Base-by-base conservation (phyloP, 2,797 vertebrate species). In the Calcarius lapponicus region DNA sequence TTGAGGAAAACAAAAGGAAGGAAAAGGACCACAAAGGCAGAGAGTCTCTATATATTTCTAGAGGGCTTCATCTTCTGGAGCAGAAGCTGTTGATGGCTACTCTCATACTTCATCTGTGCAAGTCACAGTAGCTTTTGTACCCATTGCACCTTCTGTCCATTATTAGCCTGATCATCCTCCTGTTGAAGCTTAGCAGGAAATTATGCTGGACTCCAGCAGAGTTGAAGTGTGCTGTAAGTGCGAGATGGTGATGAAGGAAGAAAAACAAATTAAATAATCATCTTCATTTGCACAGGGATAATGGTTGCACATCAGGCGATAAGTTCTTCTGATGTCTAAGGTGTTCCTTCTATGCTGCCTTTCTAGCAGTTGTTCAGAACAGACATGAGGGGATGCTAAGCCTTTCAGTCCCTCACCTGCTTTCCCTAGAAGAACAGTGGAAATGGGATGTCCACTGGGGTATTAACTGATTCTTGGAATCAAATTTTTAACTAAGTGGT, bases 221-320 rank as follows among this genome's bases (percentile, higher is more conserved):
- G 17, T 29, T 69, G 31, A 57, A 32, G 4, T 69, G 34, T 43
- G 25, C 62, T 73, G 1, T 26, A 31, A 57, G 14, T 26, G n/a
- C 61, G 29, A 10, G 29, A 38, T 64, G 53, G 13, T 45, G 13
- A 64, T 62, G 31, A 89, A 80, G 43, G 60, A 82, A 75, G 28
- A 19, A 84, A 65, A 75, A 36, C 13, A 48, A 90, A 43, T 72
- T 38, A 16, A 34, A 8, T 24, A 8, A 36, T 79, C 17, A 21
- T 28, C 18, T 71, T 71, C 12, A 17, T 60, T 69, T 86, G 24
- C 22, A 28, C 4, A n/a, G 45, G 34, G 14, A 4, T 18, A 56
- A 48, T 8, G 9, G 10, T 47, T 78, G 62, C 22, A 43, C 17
- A 48, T 43, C 38, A 57, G 31, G 34, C 7, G 0, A 0, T 12